Percentiles rank a stretch among this genome's conserved stretches.
Conservation (phyloP, 2,113 vertebrate genomes). For the Crotalus viridis region DNA sequence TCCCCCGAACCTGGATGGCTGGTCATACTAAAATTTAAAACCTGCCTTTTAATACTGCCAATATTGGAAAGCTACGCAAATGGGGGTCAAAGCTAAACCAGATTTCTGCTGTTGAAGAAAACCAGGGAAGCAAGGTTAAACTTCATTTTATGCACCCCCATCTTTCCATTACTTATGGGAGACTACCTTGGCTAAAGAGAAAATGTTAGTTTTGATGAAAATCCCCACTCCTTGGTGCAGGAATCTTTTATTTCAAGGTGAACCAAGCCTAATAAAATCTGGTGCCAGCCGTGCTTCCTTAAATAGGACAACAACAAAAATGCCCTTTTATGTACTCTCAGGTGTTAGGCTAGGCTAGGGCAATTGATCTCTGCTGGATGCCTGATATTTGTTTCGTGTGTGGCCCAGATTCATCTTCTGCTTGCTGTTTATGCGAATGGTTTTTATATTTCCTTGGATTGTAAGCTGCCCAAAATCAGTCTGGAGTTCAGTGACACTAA, state of each 20-base stretch:
- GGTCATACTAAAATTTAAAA: neutral
- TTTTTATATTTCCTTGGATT: neutral
- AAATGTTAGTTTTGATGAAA: neutral
- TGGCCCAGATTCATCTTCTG: neutral
- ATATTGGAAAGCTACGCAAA: neutral
- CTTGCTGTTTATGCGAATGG: neutral
- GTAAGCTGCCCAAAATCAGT: neutral
- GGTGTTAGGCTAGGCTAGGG: neutral
- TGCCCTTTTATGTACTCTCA: neutral
- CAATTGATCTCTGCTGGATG: neutral
- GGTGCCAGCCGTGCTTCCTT: neutral
- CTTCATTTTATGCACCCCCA: neutral
- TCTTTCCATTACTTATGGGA: neutral
- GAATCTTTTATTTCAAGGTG: neutral
- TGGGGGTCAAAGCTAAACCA: neutral
- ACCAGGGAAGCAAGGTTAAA: neutral
- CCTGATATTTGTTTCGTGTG: neutral
- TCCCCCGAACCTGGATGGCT: neutral
- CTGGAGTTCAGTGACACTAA: neutral
- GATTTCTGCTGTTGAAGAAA: neutral
- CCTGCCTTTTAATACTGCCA: neutral
- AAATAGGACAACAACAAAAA: neutral
- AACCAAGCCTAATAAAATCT: neutral
- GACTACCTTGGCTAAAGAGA: neutral
- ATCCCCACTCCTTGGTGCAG: neutral